phyloP scores from a whole-genome alignment of 2,113 vertebrate genomes.

The Chionis minor region DNA sequence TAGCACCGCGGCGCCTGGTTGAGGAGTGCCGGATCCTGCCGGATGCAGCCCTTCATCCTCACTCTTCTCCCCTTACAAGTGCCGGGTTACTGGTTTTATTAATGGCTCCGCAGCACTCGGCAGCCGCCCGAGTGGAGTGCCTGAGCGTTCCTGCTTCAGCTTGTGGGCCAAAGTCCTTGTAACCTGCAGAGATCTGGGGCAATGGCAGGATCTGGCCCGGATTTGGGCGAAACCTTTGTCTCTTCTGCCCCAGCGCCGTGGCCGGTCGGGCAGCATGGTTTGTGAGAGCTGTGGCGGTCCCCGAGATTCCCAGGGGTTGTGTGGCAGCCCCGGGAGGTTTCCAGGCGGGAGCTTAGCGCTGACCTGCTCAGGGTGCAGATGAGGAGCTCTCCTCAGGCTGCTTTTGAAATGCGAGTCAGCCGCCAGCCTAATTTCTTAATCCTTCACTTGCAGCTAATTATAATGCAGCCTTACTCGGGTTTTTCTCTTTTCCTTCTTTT shows the following conservation, averaged over 20 bases:
- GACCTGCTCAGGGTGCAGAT: not conserved
- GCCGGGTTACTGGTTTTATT: not conserved
- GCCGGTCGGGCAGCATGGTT: not conserved
- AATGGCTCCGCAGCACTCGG: not conserved
- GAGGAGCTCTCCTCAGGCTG: not conserved
- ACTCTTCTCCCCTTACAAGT: not conserved
- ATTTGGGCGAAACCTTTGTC: not conserved
- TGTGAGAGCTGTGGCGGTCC: not conserved
- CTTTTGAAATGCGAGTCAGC: not conserved
- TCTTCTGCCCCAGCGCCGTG: accelerated
- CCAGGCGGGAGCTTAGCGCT: not conserved
- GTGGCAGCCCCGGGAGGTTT: not conserved
- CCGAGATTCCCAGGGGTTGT: accelerated
- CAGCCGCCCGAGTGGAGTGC: not conserved
- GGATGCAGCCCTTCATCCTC: not conserved
- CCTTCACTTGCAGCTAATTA: not conserved
- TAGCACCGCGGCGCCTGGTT: too few species aligned
- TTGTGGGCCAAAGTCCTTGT: not conserved
- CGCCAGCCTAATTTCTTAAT: not conserved
- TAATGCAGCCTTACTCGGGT: not conserved
- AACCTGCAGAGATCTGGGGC: not conserved
- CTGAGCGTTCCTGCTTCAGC: not conserved
- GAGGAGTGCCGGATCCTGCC: not conserved
- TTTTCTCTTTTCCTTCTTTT: not conserved
- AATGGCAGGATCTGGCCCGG: not conserved